These are phyloP conservation scores for Latheticus oryzae DNA, from an alignment of 2,888 invertebrate species.

Conservation along the genomic window DNA sequence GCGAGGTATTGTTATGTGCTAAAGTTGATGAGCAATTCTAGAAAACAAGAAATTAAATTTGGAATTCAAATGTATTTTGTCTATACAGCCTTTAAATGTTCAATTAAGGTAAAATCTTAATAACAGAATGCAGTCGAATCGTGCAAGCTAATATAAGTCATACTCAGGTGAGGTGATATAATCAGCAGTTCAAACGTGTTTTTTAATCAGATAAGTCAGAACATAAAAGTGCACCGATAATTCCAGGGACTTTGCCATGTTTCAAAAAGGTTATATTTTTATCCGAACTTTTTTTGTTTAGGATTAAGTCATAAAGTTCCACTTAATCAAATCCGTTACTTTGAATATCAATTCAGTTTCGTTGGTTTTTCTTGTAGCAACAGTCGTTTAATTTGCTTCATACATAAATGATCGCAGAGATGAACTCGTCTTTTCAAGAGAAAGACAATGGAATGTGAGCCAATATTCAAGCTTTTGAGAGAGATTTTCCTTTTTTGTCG, in stretches of 20 bases:
- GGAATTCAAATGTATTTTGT: slow-evolving; percentile 9
- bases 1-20: slow-evolving; percentile 13
- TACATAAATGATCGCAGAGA: slow-evolving; percentile 20
- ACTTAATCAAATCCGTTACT: slow-evolving; percentile 14
- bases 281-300: slow-evolving; percentile 3
- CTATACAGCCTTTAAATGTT: background rate
- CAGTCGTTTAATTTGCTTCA: slow-evolving; percentile 19
- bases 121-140: slow-evolving; percentile 2
- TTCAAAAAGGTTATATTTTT: slow-evolving; percentile 3
- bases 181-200: slow-evolving; percentile 14
- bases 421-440: slow-evolving; percentile 10
- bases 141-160: slow-evolving; percentile 8
- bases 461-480: slow-evolving; percentile 1
- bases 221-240: slow-evolving; percentile 12
- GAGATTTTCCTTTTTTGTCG: slow-evolving; percentile 14
- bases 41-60: slow-evolving; percentile 8
- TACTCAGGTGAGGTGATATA: slow-evolving; percentile 8
- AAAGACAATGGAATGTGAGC: slow-evolving; percentile 10
- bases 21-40: slow-evolving; percentile 8
- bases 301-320: slow-evolving; percentile 10
- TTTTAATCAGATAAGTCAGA: slow-evolving; percentile 12
- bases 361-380: slow-evolving; percentile 8
- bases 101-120: background rate
- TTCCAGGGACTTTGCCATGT: slow-evolving; percentile 5
- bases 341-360: slow-evolving; percentile 12